Conservation (phyloP, 1,140 invertebrate genomes). For the Euwallacea similis region DNA sequence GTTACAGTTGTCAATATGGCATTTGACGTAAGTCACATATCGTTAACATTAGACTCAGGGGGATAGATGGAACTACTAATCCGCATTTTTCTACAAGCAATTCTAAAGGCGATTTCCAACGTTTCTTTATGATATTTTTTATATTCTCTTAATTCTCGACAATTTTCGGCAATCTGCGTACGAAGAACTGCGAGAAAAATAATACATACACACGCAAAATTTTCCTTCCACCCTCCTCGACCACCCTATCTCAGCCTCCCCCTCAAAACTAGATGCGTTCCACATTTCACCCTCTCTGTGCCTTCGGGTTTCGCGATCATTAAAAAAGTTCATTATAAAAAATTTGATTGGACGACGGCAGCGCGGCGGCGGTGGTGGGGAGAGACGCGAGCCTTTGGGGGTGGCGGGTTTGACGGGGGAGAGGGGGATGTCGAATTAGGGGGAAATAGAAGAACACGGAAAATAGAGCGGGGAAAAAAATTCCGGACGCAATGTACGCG, state of each 20-base stretch:
- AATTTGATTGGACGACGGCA: constrained; percentile 45
- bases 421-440: constrained; percentile 18
- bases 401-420: neutral
- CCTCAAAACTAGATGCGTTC: constrained; percentile 23
- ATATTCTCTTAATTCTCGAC: too few species aligned
- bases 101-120: too few species aligned
- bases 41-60: too few species aligned
- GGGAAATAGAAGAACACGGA: constrained; percentile 39
- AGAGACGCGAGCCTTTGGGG: constrained; percentile 12
- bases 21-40: too few species aligned
- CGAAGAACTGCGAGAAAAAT: too few species aligned
- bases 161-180: too few species aligned
- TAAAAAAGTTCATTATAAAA: constrained; percentile 44
- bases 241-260: constrained; percentile 4
- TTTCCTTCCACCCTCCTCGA: neutral
- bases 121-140: too few species aligned
- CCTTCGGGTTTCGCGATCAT: constrained; percentile 27
- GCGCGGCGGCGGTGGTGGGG: constrained; percentile 36
- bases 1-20: too few species aligned
- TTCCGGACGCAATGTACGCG: constrained; percentile 35
- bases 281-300: constrained; percentile 17
- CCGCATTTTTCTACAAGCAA: too few species aligned
- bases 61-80: too few species aligned
- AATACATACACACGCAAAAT: too few species aligned
- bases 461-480: constrained; percentile 39